Conservation (phyloP, 2,113 vertebrate genomes). For the Ammospiza nelsoni region DNA sequence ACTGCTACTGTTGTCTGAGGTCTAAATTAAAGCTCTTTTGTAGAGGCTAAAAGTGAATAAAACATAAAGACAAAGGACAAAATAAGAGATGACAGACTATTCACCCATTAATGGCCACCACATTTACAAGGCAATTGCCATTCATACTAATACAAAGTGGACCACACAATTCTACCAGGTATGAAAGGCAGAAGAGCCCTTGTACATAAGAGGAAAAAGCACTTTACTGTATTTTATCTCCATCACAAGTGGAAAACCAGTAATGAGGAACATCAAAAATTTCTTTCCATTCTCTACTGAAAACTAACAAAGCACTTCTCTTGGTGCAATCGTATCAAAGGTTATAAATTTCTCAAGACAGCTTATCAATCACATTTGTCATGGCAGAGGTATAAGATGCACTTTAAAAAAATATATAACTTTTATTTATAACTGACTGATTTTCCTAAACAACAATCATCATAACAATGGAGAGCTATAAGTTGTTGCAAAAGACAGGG, state of each 20-base stretch:
- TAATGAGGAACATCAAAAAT: not conserved
- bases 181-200: conserved; percentile 48
- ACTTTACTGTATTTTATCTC: conserved; percentile 48
- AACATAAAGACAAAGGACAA: conserved; percentile 50
- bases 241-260: conserved; percentile 15
- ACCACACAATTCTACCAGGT: conserved; percentile 29
- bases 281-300: not conserved
- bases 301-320: conserved; percentile 3
- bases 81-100: not conserved
- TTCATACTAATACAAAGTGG: conserved; percentile 2
- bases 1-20: not conserved
- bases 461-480: not conserved
- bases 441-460: not conserved
- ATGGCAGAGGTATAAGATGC: not conserved
- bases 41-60: conserved; percentile 30
- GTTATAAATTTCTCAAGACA: not conserved
- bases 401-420: not conserved
- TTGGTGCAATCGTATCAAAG: not conserved
- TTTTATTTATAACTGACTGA: not conserved
- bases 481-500: not conserved
- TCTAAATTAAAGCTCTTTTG: conserved; percentile 15
- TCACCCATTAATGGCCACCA: not conserved
- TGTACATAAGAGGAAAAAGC: conserved; percentile 24
- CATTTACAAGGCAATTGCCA: conserved; percentile 29
- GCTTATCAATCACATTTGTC: not conserved